Base-by-base conservation (phyloP, 1,140 invertebrate species). In the Trachymyrmex cornetzi region DNA sequence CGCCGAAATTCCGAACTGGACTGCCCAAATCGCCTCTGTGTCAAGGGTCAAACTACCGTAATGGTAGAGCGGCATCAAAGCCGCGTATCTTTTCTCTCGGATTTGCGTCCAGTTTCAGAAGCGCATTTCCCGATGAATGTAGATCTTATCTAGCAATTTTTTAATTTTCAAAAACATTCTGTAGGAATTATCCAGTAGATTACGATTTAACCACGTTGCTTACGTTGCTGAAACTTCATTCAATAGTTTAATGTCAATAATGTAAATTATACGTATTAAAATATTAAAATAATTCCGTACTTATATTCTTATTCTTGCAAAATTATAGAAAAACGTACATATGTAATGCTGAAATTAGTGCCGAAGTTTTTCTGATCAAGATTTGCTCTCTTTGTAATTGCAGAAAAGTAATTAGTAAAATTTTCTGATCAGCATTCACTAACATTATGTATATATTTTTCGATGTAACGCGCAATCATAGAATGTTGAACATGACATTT, bases 21-120 rank as follows among this genome's bases (percentile, higher is more conserved):
- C 53, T 74, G 69, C 16, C 63, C 61, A 86, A 86, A 86, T 86
- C 75, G 19, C 44, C 27, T 50, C 12, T 12, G 5, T 80, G 34
- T 67, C 63, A 86, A 64, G 30, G 63, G n/a, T 69, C 77, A 81
- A 84, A 84, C 55, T 75, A 84, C 55, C 80, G 69, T 84, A 84
- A 84, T 84, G 69, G 55, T 16, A 84, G 27, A 84, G 44, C 80
- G 38, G 53, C 55, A 24, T 59, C 80, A 55, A 38, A 24, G 48
- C 59, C 27, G 9, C 19, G n/a, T 12, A 74, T 34, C 55, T 75
- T 50, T 34, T 67, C 24, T 82, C 53, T 74, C 24, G 55, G 16
- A 34, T 59, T 71, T 71, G 64, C 50, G n/a, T 74, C 4, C 80
- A 30, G n/a, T 61, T 7, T 82, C 53, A 59, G 14, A n/a, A 19